Conservation (phyloP, 2,797 vertebrate species). For the Emys orbicularis region DNA sequence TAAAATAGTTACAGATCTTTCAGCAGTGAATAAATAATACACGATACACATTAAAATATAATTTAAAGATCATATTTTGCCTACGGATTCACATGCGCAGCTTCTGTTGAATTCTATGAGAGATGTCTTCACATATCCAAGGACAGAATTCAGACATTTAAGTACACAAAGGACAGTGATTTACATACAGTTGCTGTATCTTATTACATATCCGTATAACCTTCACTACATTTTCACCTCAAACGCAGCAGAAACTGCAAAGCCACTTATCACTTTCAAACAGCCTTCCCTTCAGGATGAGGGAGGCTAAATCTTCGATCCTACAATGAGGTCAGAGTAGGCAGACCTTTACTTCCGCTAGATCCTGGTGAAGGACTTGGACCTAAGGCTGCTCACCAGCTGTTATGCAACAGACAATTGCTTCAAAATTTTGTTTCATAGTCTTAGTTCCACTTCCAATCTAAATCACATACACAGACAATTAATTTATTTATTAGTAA, state of each 20-base stretch:
- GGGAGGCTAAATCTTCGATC: background rate
- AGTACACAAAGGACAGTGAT: background rate
- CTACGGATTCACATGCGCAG: background rate
- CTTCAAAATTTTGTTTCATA: background rate
- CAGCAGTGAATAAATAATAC: background rate
- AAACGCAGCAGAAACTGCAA: background rate
- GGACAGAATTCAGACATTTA: background rate
- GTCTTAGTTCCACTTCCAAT: background rate
- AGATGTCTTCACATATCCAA: background rate
- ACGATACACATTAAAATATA: background rate
- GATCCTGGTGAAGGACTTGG: background rate
- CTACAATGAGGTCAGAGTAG: background rate
- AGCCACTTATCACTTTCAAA: accelerated
- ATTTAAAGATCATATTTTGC: background rate
- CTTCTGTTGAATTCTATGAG: background rate
- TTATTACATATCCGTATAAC: accelerated
- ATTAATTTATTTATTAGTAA: background rate
- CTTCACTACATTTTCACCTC: background rate
- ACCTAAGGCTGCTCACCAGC: accelerated
- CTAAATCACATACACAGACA: background rate
- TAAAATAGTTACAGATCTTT: background rate
- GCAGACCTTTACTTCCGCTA: background rate
- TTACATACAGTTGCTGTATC: background rate
- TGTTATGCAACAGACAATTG: background rate
- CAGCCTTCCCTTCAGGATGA: background rate